These are phyloP conservation scores for Axea sp. DNA, from an alignment of 2,888 invertebrate genomes.

Conservation along the genomic window DNA sequence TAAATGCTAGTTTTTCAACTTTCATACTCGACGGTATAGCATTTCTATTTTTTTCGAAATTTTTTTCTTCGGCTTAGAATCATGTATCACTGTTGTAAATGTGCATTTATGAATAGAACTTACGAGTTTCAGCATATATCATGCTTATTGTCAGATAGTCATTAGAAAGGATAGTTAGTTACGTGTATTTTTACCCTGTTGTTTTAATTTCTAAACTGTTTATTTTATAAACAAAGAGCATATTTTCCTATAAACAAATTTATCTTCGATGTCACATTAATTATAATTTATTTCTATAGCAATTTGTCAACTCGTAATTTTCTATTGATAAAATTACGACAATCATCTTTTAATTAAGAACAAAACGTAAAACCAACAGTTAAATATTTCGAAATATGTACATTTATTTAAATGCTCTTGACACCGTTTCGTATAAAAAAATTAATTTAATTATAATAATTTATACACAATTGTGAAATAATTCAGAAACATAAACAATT, in stretches of 20 bases:
- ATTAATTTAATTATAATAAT: no score
- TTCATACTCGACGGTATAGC: conserved; percentile 3
- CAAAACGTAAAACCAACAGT: no score
- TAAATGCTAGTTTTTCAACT: conserved; percentile 14
- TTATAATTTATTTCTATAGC: no score
- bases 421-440: no score
- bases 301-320: no score
- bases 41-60: conserved; percentile 10
- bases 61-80: conserved; percentile 19
- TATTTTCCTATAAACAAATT: conserved; percentile 8
- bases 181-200: conserved; percentile 22
- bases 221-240: conserved; percentile 4
- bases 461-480: no score
- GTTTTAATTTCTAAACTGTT: conserved; percentile 25
- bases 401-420: no score
- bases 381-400: no score
- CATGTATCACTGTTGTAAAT: conserved; percentile 46
- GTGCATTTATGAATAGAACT: conserved; percentile 49
- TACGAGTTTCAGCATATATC: conserved; percentile 52
- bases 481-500: no score
- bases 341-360: no score
- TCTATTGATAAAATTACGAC: no score
- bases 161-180: conserved; percentile 57
- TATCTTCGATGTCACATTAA: not conserved
- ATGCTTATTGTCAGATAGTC: conserved; percentile 57